Base-by-base conservation (phyloP, 2,888 invertebrate species). In the Lysandra coridon region DNA sequence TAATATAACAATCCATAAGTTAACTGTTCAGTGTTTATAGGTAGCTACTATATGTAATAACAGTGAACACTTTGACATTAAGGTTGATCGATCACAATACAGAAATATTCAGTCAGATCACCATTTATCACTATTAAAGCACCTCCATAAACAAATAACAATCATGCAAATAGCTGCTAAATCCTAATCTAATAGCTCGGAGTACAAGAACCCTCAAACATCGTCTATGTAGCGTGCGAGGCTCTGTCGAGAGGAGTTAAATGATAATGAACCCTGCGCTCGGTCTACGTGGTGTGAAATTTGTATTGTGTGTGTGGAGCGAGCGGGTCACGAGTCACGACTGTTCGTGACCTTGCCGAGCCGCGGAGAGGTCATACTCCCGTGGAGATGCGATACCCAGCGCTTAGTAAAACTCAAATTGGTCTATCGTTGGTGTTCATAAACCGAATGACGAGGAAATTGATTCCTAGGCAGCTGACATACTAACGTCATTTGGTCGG, bases 281-380 rank as follows among this genome's bases (percentile, higher is more conserved):
- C 85, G 89, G 87, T 86, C 84, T 82, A 83, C 82, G 86, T 89
- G 84, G 89, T 88, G 85, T 90, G 88, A 86, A 88, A 90, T 85
- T 92, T 84, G 88, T 83, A 81, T 84, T 84, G 88, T 87, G 84
- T 86, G 64, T 84, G 86, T 82, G 83, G 88, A 91, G 90, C 90
- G 93, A 92, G 89, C 95, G 92, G 94, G 95, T 95, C 94, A 94
- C 94, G 93, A 94, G 89, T 89, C 93, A 93, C 93, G 94, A 93
- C 73, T 74, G 94, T 91, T 94, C 94, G 92, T 94, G 94, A 94
- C 94, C 94, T 94, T 94, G 94, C 91, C 91, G 90, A 91, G 91
- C 91, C 87, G 89, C 87, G 85, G 90, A 91, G 92, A 94, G 93
- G 93, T 93, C 92, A 90, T 89, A 89, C 88, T 90, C 87, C 89